A percentile compares a stretch with the other conserved stretches of the same genome.
Conservation (phyloP, 2,888 invertebrate genomes). For the Eristalis pertinax region DNA sequence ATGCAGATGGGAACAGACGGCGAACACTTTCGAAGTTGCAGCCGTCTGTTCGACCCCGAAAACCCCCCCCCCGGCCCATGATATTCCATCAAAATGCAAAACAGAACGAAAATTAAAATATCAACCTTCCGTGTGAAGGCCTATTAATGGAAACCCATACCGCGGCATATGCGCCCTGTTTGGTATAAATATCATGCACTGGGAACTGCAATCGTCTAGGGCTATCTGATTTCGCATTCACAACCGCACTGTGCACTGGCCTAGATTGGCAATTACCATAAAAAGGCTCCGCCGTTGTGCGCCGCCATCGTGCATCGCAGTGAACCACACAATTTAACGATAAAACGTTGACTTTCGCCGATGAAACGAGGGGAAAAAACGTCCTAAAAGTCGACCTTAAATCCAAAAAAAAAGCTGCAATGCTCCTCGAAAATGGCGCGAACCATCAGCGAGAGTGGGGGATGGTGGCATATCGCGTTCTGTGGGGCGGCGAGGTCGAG, state of each 20-base stretch:
- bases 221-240: slow-evolving; percentile 17
- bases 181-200: not conserved
- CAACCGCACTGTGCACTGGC: not conserved
- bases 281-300: slow-evolving; percentile 2
- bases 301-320: slow-evolving; percentile 4
- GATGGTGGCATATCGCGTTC: not conserved
- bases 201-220: slow-evolving; percentile 1
- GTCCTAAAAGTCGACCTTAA: slow-evolving; percentile 39
- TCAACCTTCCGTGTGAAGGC: not conserved
- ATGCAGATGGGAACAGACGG: not conserved
- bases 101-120: not conserved
- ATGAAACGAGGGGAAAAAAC: not conserved
- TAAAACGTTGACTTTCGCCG: slow-evolving; percentile 47
- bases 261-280: slow-evolving; percentile 46
- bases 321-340: slow-evolving; percentile 54
- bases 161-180: not conserved
- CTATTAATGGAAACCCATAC: not conserved
- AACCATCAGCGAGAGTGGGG: not conserved
- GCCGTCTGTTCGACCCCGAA: not conserved
- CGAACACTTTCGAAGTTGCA: not conserved
- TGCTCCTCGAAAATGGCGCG: not conserved
- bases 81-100: not conserved
- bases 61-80: not conserved
- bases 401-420: slow-evolving; percentile 34
- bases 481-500: not conserved